Base-by-base conservation (phyloP, 2,113 vertebrate species). In the Clarias magur region DNA sequence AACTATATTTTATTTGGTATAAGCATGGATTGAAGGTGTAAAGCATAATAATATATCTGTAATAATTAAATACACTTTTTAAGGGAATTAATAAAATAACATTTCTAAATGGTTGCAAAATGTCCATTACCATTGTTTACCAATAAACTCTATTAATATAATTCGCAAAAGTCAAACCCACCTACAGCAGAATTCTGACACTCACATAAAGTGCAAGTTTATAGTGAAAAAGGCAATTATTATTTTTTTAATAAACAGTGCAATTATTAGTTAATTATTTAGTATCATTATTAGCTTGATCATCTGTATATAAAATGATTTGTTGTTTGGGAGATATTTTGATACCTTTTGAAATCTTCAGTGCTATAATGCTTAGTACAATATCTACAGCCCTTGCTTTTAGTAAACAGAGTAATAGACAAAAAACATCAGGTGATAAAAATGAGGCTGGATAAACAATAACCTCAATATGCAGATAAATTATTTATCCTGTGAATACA, bases 381-480 rank as follows among this genome's bases (percentile, higher is more conserved):
- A 9, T 48, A 67, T 67, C 23, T 68, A 21, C 53, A 67, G 60
- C 17, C 3, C 62, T 54, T 67, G 27, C 62, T 38, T 48, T 67
- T 48, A 48, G 7, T 48, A 48, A n/a, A 67, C 67, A 65, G 7
- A 8, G 48, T 53, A 53, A 82, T 60, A 57, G 56, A 62, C 63
- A 82, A 67, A 53, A 82, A 17, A 1, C 11, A 73, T 27, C 54
- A 85, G 56, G 56, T 75, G 57, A 48, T 38, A 62, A 85, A 76
- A 27, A 75, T n/a, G 56, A 62, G 15, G 12, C 56, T 62, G 34
- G 59, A 30, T 42, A 73, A 85, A 76, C 38, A 63, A 84, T 34
- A 54, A 56, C 63, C 48, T 62, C 76, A 60, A 75, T 70, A 84
- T 38, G 13, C 21, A 42, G 83, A 75, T 60, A 84, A 60, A 34